Evolutionary conservation across 1,140 invertebrate genomes (phyloP).

Genomic region (Andricus grossulariae): DNA sequence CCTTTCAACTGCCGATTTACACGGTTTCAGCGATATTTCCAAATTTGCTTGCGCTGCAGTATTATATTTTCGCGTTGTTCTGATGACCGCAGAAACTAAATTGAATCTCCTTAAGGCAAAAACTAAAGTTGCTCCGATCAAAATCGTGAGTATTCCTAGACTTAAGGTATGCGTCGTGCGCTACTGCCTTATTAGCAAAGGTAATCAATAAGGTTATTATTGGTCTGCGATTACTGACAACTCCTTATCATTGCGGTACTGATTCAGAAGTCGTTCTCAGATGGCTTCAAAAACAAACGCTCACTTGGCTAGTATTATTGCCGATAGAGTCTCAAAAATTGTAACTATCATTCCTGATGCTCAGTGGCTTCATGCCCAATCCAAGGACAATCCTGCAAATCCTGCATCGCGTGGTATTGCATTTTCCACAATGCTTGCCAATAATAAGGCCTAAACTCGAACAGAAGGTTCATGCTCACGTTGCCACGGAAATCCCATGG

Average conservation of each 20-base stretch:
- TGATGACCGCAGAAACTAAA: constrained; percentile 37
- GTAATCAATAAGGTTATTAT: neutral
- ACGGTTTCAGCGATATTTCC: neutral
- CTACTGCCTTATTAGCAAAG: neutral
- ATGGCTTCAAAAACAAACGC: too few species aligned
- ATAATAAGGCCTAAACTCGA: too few species aligned
- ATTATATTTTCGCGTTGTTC: constrained; percentile 49
- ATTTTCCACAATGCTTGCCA: too few species aligned
- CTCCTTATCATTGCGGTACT: neutral
- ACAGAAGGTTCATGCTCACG: too few species aligned
- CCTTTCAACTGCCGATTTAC: neutral
- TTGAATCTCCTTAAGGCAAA: constrained; percentile 39
- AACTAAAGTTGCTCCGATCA: constrained; percentile 60
- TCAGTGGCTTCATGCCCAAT: too few species aligned
- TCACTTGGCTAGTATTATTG: too few species aligned
- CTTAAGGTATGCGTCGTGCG: neutral
- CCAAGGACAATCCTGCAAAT: too few species aligned
- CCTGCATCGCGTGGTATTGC: too few species aligned
- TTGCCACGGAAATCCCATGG: too few species aligned
- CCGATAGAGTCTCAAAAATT: too few species aligned
- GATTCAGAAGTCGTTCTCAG: too few species aligned
- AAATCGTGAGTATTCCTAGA: constrained; percentile 40
- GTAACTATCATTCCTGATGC: too few species aligned
- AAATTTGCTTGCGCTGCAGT: neutral
- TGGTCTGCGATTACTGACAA: neutral